Evolutionary conservation across 2,797 vertebrate genomes (phyloP).

Genomic region (Helarctos malayanus): DNA sequence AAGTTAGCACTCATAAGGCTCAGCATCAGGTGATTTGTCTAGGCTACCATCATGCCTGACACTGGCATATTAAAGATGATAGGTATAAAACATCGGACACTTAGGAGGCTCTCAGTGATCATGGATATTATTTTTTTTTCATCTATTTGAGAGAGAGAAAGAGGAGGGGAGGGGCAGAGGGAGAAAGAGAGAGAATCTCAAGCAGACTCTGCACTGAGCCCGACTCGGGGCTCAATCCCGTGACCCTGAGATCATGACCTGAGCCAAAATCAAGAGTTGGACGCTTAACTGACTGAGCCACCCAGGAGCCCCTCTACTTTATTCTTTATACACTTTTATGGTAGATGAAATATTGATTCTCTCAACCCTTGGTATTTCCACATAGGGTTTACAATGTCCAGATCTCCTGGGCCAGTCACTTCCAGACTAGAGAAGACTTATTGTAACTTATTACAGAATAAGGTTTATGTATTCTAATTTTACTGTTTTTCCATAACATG

Average conservation of each 20-base stretch:
- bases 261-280: not conserved
- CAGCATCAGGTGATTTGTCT: not conserved
- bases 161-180: not conserved
- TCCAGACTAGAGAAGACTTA: not conserved
- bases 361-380: not conserved
- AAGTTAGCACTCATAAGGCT: not conserved
- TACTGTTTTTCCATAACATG: not conserved
- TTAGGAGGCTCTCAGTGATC: not conserved
- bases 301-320: accelerated
- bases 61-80: not conserved
- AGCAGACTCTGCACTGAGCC: not conserved
- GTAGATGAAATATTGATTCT: not conserved
- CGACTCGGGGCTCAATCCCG: not conserved
- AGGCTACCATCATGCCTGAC: not conserved
- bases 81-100: not conserved
- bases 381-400: not conserved
- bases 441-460: not conserved
- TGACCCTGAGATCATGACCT: not conserved
- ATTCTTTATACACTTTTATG: not conserved
- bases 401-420: not conserved
- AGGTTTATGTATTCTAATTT: not conserved
- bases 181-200: not conserved
- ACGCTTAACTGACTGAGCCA: not conserved
- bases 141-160: not conserved
- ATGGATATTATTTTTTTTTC: not conserved